Conservation (phyloP, 23 tunicate genomes). For the Ascidia mentula region DNA sequence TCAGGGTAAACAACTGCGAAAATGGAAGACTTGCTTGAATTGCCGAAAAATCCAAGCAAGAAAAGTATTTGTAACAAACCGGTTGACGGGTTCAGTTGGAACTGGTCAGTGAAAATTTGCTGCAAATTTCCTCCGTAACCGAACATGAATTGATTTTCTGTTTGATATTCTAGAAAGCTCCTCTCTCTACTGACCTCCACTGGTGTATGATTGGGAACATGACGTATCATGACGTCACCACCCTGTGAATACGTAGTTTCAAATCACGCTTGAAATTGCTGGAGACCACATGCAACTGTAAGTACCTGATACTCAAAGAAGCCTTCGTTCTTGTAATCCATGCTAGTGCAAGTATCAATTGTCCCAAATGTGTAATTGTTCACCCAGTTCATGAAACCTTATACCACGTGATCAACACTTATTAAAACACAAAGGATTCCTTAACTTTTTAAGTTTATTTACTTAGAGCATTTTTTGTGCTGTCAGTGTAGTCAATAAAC, state of each 20-base stretch:
- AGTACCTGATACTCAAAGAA: neutral
- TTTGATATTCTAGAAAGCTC: neutral
- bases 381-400: neutral
- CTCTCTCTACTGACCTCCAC: neutral
- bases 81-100: neutral
- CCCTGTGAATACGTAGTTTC: neutral
- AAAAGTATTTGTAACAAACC: neutral
- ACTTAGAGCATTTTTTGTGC: neutral
- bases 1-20: neutral
- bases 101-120: neutral
- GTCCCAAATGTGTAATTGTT: neutral
- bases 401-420: neutral
- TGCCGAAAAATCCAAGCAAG: neutral
- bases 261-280: neutral
- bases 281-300: too few relatives aligned
- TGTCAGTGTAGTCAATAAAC: neutral
- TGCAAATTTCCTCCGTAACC: neutral
- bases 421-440: too few relatives aligned
- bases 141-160: neutral
- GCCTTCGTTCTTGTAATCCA: neutral
- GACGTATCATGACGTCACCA: neutral
- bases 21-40: neutral
- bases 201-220: constrained; percentile 16
- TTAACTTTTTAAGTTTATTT: too few relatives aligned
- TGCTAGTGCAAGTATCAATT: neutral